These are phyloP conservation scores for Oxytorus armatus DNA, from an alignment of 2,888 invertebrate genomes.

Conservation along the genomic window DNA sequence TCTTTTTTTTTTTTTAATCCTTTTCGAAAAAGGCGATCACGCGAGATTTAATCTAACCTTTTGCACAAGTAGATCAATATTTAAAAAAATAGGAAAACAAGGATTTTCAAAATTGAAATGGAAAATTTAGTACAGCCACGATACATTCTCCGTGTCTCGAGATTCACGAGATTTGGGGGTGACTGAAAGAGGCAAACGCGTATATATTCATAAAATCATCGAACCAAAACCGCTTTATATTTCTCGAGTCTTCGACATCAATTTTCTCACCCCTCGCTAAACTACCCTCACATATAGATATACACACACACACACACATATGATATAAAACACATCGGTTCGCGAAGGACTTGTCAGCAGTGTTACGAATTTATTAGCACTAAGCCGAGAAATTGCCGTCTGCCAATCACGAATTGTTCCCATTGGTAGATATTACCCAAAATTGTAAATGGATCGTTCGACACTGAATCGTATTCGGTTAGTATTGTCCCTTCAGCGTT, in stretches of 20 bases:
- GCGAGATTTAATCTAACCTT: too few relatives aligned
- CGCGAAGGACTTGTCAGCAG: conserved; percentile 62
- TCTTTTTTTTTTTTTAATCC: too few relatives aligned
- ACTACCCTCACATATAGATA: conserved; percentile 8
- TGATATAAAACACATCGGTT: neutral
- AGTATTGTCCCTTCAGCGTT: conserved; percentile 12
- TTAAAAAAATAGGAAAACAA: too few relatives aligned
- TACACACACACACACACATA: neutral
- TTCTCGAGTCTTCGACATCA: conserved; percentile 71
- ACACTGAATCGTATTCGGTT: conserved; percentile 26
- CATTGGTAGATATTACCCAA: conserved; percentile 80
- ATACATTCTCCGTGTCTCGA: too few relatives aligned
- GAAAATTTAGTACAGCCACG: too few relatives aligned
- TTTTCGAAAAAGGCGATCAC: too few relatives aligned
- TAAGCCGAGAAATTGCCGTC: conserved; percentile 78
- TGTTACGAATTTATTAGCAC: conserved; percentile 81
- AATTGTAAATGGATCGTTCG: conserved; percentile 74
- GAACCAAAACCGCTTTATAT: conserved; percentile 82
- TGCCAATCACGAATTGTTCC: conserved; percentile 82
- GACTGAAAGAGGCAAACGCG: conserved; percentile 76
- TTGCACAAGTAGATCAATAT: too few relatives aligned
- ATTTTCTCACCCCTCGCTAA: conserved; percentile 63
- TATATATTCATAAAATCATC: conserved; percentile 83
- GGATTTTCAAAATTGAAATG: too few relatives aligned
- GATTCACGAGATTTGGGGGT: conserved; percentile 21